phyloP scores from a whole-genome alignment of 37 sponge, comb jelly and placozoan genomes.

The Spongia lamella region DNA sequence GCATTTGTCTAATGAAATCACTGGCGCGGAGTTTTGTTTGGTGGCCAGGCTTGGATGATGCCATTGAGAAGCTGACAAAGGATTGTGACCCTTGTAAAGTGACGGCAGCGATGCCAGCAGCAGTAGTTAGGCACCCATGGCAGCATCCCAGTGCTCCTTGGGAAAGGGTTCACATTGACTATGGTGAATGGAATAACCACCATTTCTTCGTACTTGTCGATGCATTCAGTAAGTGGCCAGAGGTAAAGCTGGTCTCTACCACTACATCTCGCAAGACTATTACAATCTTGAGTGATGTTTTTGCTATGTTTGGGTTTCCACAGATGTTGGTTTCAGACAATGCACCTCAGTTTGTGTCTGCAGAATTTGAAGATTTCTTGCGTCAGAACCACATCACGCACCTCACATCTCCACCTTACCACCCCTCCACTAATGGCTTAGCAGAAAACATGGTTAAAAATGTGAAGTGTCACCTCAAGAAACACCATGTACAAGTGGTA shows the following conservation, averaged over 20 bases:
- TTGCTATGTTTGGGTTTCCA: conserved; percentile 2
- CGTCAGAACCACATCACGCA: background rate
- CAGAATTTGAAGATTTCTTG: background rate
- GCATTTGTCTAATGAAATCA: background rate
- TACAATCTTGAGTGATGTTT: background rate
- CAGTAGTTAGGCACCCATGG: background rate
- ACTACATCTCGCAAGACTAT: background rate
- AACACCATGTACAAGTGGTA: background rate
- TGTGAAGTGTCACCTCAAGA: background rate
- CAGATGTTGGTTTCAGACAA: background rate
- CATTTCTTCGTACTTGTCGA: conserved; percentile 7
- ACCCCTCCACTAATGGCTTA: conserved; percentile 1
- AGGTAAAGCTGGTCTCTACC: background rate
- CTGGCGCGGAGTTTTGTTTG: conserved; percentile 1
- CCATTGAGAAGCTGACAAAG: background rate
- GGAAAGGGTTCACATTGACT: conserved; percentile 6
- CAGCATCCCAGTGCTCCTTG: background rate
- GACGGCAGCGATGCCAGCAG: background rate
- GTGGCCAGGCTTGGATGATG: conserved; percentile 2
- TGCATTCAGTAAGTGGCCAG: conserved; percentile 9
- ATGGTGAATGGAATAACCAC: conserved; percentile 1
- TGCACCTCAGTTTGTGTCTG: background rate
- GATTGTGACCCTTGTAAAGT: background rate
- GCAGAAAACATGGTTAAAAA: conserved; percentile 14
- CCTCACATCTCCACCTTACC: conserved; percentile 4